A percentile compares a stretch with the other conserved stretches of the same genome.
These are phyloP conservation scores for Zygothrica quintamaculata DNA, from an alignment of 2,888 invertebrate species.

Conservation along the genomic window DNA sequence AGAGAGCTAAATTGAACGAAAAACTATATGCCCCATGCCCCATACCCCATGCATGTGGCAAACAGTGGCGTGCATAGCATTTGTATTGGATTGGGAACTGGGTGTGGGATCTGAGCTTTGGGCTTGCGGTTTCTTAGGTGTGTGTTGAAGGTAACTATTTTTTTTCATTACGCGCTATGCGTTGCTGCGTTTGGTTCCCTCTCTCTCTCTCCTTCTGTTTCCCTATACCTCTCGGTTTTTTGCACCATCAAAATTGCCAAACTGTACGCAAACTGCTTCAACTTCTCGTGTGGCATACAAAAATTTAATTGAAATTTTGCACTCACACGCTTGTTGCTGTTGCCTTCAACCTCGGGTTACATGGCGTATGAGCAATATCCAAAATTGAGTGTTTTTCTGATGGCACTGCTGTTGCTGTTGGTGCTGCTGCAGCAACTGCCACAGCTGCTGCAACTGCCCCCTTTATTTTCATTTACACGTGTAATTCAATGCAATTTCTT, in stretches of 20 bases:
- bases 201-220: no score
- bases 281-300: slow-evolving; percentile 13
- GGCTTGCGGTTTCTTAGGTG: no score
- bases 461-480: slow-evolving; percentile 39
- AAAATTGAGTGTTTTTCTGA: slow-evolving; percentile 53
- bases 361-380: slow-evolving; percentile 43
- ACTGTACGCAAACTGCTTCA: slow-evolving; percentile 46
- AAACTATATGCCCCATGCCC: slow-evolving; percentile 23
- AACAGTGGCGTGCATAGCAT: no score
- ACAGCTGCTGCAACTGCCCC: slow-evolving; percentile 15
- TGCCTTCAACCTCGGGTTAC: slow-evolving; percentile 17
- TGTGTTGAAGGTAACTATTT: no score
- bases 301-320: slow-evolving; percentile 52
- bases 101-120: no score
- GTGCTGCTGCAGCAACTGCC: slow-evolving; percentile 28
- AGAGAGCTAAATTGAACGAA: slow-evolving; percentile 25
- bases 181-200: no score
- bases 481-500: slow-evolving; percentile 50
- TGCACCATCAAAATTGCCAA: slow-evolving; percentile 23
- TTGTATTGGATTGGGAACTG: no score
- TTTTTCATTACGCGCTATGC: no score
- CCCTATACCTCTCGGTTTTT: no score
- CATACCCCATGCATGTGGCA: no score
- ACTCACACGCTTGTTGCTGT: not conserved
- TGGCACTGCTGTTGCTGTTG: no score